Evolutionary conservation across 2,888 invertebrate species (phyloP).

Genomic region (Lochmaea capreae): DNA sequence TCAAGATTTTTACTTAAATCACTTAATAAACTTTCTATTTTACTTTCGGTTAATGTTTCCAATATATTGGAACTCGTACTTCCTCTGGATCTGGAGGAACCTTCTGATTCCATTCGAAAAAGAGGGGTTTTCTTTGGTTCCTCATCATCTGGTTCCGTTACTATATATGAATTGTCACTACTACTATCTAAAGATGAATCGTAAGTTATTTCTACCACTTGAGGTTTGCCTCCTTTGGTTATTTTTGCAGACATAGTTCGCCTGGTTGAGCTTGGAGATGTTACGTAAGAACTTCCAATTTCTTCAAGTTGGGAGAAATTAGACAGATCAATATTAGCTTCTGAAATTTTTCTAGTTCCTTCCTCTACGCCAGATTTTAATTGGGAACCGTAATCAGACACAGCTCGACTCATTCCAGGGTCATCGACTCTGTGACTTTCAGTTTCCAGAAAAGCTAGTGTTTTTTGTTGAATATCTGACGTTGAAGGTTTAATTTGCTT

Average conservation of each 20-base stretch:
- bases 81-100: slow-evolving; percentile 47
- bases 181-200: slow-evolving; percentile 55
- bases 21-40: slow-evolving; percentile 54
- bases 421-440: slow-evolving; percentile 39
- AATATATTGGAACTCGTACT: slow-evolving; percentile 59
- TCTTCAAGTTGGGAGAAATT: slow-evolving; percentile 46
- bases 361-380: slow-evolving; percentile 41
- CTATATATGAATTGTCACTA: slow-evolving; percentile 56
- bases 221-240: slow-evolving; percentile 59
- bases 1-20: slow-evolving; percentile 52
- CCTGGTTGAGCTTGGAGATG: slow-evolving; percentile 62
- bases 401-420: slow-evolving; percentile 48
- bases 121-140: slow-evolving; percentile 59
- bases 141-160: slow-evolving; percentile 53
- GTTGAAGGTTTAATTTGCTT: slow-evolving; percentile 28
- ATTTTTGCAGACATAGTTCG: slow-evolving; percentile 61
- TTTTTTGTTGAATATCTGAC: slow-evolving; percentile 45
- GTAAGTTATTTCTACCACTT: slow-evolving; percentile 60
- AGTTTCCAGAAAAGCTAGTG: slow-evolving; percentile 47
- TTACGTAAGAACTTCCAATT: slow-evolving; percentile 54
- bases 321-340: slow-evolving; percentile 55
- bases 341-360: slow-evolving; percentile 49
- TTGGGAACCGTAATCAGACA: slow-evolving; percentile 50
- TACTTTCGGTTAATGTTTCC: slow-evolving; percentile 57
- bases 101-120: slow-evolving; percentile 66